Base-by-base conservation (phyloP, 2,888 invertebrate genomes). In the Netelia fuscicornis region DNA sequence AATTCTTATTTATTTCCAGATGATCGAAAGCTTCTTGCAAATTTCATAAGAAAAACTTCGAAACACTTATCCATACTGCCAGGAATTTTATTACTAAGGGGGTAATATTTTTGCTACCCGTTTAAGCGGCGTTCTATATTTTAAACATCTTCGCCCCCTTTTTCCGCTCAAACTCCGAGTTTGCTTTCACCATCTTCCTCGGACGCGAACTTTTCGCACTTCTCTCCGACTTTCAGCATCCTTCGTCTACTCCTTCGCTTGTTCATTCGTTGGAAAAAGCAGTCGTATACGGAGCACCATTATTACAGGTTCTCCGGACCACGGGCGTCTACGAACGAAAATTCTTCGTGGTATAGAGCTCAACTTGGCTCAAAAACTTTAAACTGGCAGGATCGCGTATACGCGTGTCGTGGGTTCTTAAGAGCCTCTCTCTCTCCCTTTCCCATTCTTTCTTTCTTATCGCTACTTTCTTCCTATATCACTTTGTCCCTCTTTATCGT, bases 401-500 rank as follows among this genome's bases (percentile, higher is more conserved):
- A 84, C 76, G 83, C 79, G 79, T 77, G 68, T 71, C 30, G 48
- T 17, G 80, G 77, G 81, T 81, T 77, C 60, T 30, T 74, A 74
- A 78, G 70, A 84, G 84, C 76, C 64, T 48, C 44, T n/a, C 56
- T 30, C 72, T 82, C 77, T 72, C 74, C 20, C 54, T 76, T 62
- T 75, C 30, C 10, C 10, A n/a, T 30, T 17, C 37, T 37, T 23
- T 23, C 54, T 54, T 17, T 13, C 42, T 65, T 17, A n/a, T 54
- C 17, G 52, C 25, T 11, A 42, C 20, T 25, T 68, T 81, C 78
- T 67, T 80, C 54, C 54, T 30, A 64, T 62, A 78, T 84, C 77
- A 67, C 74, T 65, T 81, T 74, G 58, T 74, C 71, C 56, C 65
- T 62, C 78, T 81, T 67, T 44, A 64, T 52, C 52, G 62, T 58